A percentile compares a stretch with the other conserved stretches of the same genome.
Evolutionary conservation across 1,140 invertebrate genomes (phyloP).

Genomic region (Zaprionus camerounensis): DNA sequence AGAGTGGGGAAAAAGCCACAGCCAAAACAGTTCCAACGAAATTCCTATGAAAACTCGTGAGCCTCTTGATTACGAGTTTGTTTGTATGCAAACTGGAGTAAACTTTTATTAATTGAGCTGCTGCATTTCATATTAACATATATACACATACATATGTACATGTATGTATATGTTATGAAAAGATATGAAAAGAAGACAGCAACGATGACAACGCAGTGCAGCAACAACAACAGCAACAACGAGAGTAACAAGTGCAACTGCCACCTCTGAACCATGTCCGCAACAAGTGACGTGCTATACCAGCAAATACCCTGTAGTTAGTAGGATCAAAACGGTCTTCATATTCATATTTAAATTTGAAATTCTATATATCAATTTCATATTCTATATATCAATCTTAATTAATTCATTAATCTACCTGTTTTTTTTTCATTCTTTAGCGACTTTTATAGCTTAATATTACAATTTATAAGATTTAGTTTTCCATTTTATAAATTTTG

Average conservation of each 20-base stretch:
- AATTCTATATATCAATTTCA: no score
- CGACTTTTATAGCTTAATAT: neutral
- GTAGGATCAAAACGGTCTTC: no score
- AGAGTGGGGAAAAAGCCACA: neutral
- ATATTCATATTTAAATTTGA: no score
- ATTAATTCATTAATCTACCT: neutral
- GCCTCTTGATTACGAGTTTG: conserved; percentile 49
- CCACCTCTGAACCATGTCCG: conserved; percentile 29
- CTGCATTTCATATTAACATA: conserved; percentile 25
- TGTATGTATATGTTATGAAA: neutral
- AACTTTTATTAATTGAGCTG: conserved; percentile 62
- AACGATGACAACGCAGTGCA: conserved; percentile 31
- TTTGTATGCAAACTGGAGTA: conserved; percentile 57
- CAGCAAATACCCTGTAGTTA: neutral
- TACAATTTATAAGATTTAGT: no score
- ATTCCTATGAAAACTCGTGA: conserved; percentile 55
- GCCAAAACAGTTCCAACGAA: conserved; percentile 48
- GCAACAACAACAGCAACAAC: conserved; percentile 16
- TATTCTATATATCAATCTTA: neutral
- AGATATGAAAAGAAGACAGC: conserved; percentile 12
- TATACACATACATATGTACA: conserved; percentile 2
- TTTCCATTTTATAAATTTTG: neutral
- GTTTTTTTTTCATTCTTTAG: neutral
- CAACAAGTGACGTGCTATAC: neutral
- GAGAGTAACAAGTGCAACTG: conserved; percentile 4